Base-by-base conservation (phyloP, 1,140 invertebrate species). In the Formica exsecta region DNA sequence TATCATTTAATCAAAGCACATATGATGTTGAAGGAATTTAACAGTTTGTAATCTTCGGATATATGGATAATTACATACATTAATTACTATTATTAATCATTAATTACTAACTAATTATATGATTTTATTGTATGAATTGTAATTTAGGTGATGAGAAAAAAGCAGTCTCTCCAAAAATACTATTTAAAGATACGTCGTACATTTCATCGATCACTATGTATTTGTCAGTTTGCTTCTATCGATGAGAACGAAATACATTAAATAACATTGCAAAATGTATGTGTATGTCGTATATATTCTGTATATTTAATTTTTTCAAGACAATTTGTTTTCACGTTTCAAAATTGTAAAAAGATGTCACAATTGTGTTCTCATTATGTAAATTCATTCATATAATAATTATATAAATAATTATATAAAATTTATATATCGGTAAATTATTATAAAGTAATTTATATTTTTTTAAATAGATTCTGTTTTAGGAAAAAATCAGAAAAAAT, bases 51-150 rank as follows among this genome's bases (percentile, higher is more conserved):
- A 73, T 54, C 5, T 54, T n/a, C 36, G 11, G 22, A 77, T 5
- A 1, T 38, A 19, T 41, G 22, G 5, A 44, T 44, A 57, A 41
- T 80, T 19, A 54, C 3, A 66, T 4, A 66, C 7, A 66, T 32
- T 16, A 32, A 36, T 44, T 44, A 22, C 19, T 73, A 64, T 76
- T 6, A 9, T 65, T 77, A 41, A 61, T 25, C 6, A 59, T 61
- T 44, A 66, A 79, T 66, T 11, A 36, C 11, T 38, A 66, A 51
- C 32, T 65, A 22, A 66, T 79, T 66, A 25, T 79, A 4, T 51
- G 22, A 71, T 71, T n/a, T 81, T 57, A 71, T 59, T 32, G 57
- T 32, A 29, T 81, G 76, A 54, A 80, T 70, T 70, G 22, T 41
- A n/a, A 70, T 22, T 65, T 80, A n/a, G 29, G 4, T 16, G 9